These are phyloP conservation scores for Phataginus tricuspis DNA, from an alignment of 2,797 vertebrate genomes.

Conservation along the genomic window DNA sequence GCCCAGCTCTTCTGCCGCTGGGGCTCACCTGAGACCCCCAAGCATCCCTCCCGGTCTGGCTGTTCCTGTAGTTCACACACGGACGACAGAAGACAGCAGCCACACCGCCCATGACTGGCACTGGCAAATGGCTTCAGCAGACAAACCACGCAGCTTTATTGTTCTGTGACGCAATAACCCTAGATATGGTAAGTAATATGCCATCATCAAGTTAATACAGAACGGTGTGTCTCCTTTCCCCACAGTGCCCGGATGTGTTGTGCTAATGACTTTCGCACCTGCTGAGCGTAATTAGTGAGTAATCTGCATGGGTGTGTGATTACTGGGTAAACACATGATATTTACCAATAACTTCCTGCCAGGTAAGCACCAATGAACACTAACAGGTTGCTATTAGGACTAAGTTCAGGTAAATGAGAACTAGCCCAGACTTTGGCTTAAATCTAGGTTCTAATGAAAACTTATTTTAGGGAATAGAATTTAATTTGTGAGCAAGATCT, in stretches of 20 bases:
- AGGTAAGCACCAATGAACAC: slow-evolving; percentile 56
- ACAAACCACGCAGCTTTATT: background rate
- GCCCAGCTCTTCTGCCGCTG: background rate
- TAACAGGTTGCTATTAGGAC: slow-evolving; percentile 54
- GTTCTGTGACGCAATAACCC: slow-evolving; percentile 1
- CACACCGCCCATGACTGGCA: background rate
- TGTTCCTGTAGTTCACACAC: background rate
- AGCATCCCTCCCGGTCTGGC: background rate
- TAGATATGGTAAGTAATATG: slow-evolving; percentile 19
- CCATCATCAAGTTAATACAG: slow-evolving; percentile 64
- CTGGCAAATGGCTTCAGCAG: background rate
- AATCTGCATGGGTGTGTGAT: slow-evolving; percentile 69
- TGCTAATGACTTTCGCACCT: slow-evolving; percentile 73
- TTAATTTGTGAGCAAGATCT: background rate
- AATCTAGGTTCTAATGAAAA: background rate
- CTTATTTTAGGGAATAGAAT: background rate
- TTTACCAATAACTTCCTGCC: slow-evolving; percentile 73
- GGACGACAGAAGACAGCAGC: rapidly evolving
- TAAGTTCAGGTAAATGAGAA: slow-evolving; percentile 27
- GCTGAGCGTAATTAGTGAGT: slow-evolving; percentile 75
- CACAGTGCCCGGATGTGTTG: slow-evolving; percentile 29
- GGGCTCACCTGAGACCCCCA: background rate
- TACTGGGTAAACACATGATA: slow-evolving; percentile 64
- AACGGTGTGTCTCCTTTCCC: background rate
- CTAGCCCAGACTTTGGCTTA: background rate